These are phyloP conservation scores for Ophion ellenae DNA, from an alignment of 2,888 invertebrate species.

Conservation along the genomic window DNA sequence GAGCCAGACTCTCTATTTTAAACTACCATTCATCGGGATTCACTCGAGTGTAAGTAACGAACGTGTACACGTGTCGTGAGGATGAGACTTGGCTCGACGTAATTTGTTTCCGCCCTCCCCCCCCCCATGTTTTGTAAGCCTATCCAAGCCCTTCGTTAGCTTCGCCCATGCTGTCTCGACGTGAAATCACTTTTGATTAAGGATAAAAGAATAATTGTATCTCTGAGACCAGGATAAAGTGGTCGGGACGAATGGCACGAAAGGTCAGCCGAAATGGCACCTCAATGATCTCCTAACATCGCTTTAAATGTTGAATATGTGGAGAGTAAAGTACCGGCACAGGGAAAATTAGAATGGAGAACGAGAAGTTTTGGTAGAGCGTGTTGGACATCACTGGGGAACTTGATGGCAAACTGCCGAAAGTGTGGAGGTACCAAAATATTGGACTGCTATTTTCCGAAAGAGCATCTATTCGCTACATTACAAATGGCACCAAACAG, in stretches of 20 bases:
- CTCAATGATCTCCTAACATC: not conserved
- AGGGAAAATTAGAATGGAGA: not conserved
- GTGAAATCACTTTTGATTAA: slow-evolving; percentile 11
- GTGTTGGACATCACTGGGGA: not conserved
- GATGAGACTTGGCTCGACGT: slow-evolving; percentile 58
- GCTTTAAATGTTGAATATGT: not conserved
- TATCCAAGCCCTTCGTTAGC: not conserved
- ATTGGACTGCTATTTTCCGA: not conserved
- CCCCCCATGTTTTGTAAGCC: slow-evolving; percentile 4
- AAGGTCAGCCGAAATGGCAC: not conserved
- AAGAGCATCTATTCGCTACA: not conserved
- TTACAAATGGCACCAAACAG: not conserved
- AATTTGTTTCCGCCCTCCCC: slow-evolving; percentile 58
- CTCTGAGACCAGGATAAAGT: not conserved
- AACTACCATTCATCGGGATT: slow-evolving; percentile 78
- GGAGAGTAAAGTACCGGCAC: not conserved
- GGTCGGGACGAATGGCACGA: not conserved
- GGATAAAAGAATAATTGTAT: not conserved
- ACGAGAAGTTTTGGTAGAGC: not conserved
- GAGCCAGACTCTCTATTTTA: slow-evolving; percentile 74
- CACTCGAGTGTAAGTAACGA: slow-evolving; percentile 78
- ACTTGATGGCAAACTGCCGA: not conserved
- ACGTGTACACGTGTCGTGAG: slow-evolving; percentile 66
- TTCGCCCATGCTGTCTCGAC: not conserved
- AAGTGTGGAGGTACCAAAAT: not conserved